Evolutionary conservation across 2,113 vertebrate species (phyloP).

Genomic region (Miniopterus natalensis): DNA sequence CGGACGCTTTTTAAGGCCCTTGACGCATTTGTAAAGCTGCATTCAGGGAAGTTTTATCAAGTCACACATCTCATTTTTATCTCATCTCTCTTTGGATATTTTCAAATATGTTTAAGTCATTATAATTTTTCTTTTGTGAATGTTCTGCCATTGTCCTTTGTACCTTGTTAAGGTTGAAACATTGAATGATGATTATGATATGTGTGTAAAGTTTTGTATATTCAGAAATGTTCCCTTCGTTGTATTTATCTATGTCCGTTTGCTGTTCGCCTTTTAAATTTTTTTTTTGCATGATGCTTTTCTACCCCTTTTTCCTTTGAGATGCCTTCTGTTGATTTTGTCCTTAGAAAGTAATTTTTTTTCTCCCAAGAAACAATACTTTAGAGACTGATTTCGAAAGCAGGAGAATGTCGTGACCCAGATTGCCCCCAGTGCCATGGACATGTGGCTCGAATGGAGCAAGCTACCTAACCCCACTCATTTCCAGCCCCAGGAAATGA

Average conservation of each 20-base stretch:
- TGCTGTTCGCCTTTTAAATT: not conserved
- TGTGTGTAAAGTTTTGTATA: not conserved
- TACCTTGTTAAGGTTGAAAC: not conserved
- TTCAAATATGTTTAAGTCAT: conserved; percentile 2
- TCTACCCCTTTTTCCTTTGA: not conserved
- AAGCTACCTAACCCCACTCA: not conserved
- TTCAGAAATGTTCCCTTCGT: not conserved
- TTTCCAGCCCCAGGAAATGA: conserved; percentile 57
- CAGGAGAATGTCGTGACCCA: not conserved
- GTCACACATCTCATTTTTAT: conserved; percentile 33
- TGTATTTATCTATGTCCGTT: not conserved
- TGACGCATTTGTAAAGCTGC: not conserved
- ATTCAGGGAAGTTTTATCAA: not conserved
- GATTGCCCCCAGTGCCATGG: not conserved
- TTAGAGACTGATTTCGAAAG: not conserved
- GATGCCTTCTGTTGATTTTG: conserved; percentile 37
- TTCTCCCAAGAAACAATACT: not conserved
- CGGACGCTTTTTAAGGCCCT: not conserved
- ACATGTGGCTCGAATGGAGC: not conserved
- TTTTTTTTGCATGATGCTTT: conserved; percentile 39
- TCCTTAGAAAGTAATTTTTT: not conserved
- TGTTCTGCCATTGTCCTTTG: not conserved
- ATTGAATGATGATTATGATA: not conserved
- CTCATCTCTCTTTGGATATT: not conserved
- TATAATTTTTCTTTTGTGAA: conserved; percentile 19